Base-by-base conservation (phyloP, 2,888 invertebrate genomes). In the Mesodorylaimus sp. region DNA sequence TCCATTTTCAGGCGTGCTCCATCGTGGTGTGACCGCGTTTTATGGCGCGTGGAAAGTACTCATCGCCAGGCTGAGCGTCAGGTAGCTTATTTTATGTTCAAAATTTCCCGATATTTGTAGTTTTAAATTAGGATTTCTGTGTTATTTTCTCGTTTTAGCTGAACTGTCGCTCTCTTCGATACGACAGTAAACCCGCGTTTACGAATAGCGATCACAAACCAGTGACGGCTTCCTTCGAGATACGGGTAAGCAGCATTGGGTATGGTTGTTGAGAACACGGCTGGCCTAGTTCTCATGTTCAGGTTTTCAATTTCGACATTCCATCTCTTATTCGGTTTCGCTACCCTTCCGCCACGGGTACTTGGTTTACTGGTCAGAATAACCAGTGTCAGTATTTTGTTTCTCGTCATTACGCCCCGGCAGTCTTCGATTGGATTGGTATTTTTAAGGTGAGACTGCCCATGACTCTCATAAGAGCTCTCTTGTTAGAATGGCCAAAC, bases 11-110 rank as follows among this genome's bases (percentile, higher is more conserved):
- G 80, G 54, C 75, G 95, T 59, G 81, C 85, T 1, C 95, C 95
- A 0, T 93, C 95, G 1, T 97, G 91, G 85, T 93, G 91, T 68
- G 97, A 97, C 70, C 76, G 95, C 54, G 78, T 97, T 56, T 75
- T 97, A 51, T 95, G 83, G 83, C 81, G 78, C 72, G 91, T 59
- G 19, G 59, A 63, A 60, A 66, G 88, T 5, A 79, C 79, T n/a
- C 3, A 36, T 13, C 38, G 26, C 2, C 16, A 7, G 7, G 2
- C 46, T 10, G 19, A 37, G 5, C 19, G 10, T 3, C 7, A 19
- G 7, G 26, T 45, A 3, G 3, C 28, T 3, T 47, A n/a, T n/a
- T n/a, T n/a, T n/a, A n/a, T n/a, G n/a, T n/a, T n/a, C n/a, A n/a
- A n/a, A n/a, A n/a, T n/a, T n/a, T n/a, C n/a, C n/a, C n/a, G n/a